phyloP scores from a whole-genome alignment of 2,888 invertebrate species.

The Mechanitis mazaeus region DNA sequence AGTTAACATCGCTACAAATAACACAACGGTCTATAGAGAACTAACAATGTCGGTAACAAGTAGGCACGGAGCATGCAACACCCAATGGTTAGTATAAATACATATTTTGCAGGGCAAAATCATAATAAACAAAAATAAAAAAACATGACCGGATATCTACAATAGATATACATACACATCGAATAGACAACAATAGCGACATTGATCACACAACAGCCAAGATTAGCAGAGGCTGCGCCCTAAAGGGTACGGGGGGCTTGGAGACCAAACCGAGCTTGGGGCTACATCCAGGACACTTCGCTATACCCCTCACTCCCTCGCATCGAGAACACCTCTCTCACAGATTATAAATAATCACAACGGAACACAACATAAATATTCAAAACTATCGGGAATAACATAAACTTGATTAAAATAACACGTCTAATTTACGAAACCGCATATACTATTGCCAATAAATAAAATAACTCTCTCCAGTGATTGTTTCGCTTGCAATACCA shows the following conservation, averaged over 20 bases:
- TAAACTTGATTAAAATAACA: constrained; percentile 49
- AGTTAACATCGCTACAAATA: constrained; percentile 68
- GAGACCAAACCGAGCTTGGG: constrained; percentile 70
- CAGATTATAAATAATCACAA: constrained; percentile 73
- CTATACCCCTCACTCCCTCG: constrained; percentile 76
- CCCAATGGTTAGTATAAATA: constrained; percentile 54
- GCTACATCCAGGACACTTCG: constrained; percentile 72
- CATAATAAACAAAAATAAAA: constrained; percentile 43
- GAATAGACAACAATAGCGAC: constrained; percentile 67
- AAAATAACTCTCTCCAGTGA: constrained; percentile 49
- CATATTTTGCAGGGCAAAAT: constrained; percentile 37
- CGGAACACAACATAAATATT: constrained; percentile 63
- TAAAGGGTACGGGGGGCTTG: constrained; percentile 63
- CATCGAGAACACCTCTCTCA: constrained; percentile 77
- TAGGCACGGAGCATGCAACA: constrained; percentile 76
- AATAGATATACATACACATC: constrained; percentile 68
- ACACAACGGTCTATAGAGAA: constrained; percentile 72
- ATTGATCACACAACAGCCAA: constrained; percentile 75
- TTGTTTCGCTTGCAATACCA: constrained; percentile 36
- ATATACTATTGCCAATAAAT: constrained; percentile 41
- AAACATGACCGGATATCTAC: constrained; percentile 58
- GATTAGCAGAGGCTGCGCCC: constrained; percentile 76
- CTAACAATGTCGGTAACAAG: constrained; percentile 71
- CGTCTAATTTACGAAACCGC: constrained; percentile 53
- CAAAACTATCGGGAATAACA: constrained; percentile 61